A percentile compares a stretch with the other conserved stretches of the same genome.
These are phyloP conservation scores for Pogonocherus hispidulus DNA, from an alignment of 2,888 invertebrate species.

Conservation along the genomic window DNA sequence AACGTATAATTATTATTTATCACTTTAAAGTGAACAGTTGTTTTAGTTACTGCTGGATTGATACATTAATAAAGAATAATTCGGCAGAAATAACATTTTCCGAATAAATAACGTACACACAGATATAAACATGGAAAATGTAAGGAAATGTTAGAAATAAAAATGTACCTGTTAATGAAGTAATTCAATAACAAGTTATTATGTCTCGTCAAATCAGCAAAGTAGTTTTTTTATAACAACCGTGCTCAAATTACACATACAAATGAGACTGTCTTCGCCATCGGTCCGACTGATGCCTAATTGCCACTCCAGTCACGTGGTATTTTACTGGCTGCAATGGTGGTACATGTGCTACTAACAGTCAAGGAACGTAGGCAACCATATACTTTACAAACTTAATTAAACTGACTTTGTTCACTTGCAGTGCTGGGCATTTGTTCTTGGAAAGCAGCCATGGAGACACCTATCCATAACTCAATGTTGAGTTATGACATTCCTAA, in stretches of 20 bases:
- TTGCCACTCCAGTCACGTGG: slow-evolving; percentile 33
- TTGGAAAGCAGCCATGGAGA: slow-evolving; percentile 19
- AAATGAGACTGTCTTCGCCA: slow-evolving; percentile 27
- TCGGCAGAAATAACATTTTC: too few species aligned
- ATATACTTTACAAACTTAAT: slow-evolving; percentile 41
- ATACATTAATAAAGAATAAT: too few species aligned
- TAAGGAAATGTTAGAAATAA: too few species aligned
- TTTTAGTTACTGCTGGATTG: too few species aligned
- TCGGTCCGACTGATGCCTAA: slow-evolving; percentile 19
- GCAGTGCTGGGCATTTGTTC: slow-evolving; percentile 20
- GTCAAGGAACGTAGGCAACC: slow-evolving; percentile 35
- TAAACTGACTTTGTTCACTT: slow-evolving; percentile 40
- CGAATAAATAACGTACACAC: too few species aligned
- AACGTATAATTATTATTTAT: too few species aligned
- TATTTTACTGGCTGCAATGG: slow-evolving; percentile 30
- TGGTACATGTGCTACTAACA: slow-evolving; percentile 37
- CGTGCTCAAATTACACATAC: slow-evolving; percentile 30
- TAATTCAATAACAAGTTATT: slow-evolving; percentile 11
- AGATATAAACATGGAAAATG: too few species aligned
- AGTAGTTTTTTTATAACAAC: slow-evolving; percentile 21
- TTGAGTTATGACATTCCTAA: background rate
- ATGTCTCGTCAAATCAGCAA: slow-evolving; percentile 19
- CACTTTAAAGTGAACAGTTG: too few species aligned
- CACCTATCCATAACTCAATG: slow-evolving; percentile 21
- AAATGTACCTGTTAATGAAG: slow-evolving; percentile 7